These are phyloP conservation scores for Trisateles emortualis DNA, from an alignment of 2,888 invertebrate genomes.

Conservation along the genomic window DNA sequence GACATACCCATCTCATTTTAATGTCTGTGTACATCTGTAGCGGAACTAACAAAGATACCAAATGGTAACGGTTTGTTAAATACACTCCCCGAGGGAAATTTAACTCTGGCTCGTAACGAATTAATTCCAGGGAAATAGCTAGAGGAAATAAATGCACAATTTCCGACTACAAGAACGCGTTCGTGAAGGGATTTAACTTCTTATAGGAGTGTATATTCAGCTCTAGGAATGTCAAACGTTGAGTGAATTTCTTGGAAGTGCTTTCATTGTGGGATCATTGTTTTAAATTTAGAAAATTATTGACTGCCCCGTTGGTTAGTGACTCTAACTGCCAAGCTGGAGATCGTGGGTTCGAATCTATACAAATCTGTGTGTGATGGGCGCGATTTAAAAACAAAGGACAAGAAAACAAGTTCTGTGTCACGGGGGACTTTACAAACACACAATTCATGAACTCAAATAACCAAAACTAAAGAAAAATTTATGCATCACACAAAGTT, in stretches of 20 bases:
- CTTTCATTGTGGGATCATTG: background rate
- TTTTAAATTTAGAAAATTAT: background rate
- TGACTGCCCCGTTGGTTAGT: too few relatives aligned
- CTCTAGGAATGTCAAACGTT: background rate
- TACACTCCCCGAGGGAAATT: conserved; percentile 47
- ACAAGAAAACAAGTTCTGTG: too few relatives aligned
- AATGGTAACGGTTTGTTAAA: conserved; percentile 46
- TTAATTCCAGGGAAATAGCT: conserved; percentile 41
- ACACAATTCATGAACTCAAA: too few relatives aligned
- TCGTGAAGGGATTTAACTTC: conserved; percentile 15
- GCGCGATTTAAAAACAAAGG: too few relatives aligned
- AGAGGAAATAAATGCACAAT: conserved; percentile 34
- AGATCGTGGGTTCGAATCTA: too few relatives aligned
- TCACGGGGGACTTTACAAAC: too few relatives aligned
- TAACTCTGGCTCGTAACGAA: conserved; percentile 40
- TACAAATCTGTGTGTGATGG: too few relatives aligned
- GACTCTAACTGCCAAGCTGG: too few relatives aligned
- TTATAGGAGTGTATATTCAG: conserved; percentile 6
- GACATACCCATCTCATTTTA: conserved; percentile 6
- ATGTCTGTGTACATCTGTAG: conserved; percentile 13
- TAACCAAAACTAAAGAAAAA: too few relatives aligned
- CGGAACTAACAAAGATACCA: conserved; percentile 28
- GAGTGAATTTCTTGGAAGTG: background rate
- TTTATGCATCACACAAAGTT: too few relatives aligned
- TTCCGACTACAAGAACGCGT: conserved; percentile 25